These are phyloP conservation scores for Crax fasciolata DNA, from an alignment of 2,797 vertebrate species.

Conservation along the genomic window DNA sequence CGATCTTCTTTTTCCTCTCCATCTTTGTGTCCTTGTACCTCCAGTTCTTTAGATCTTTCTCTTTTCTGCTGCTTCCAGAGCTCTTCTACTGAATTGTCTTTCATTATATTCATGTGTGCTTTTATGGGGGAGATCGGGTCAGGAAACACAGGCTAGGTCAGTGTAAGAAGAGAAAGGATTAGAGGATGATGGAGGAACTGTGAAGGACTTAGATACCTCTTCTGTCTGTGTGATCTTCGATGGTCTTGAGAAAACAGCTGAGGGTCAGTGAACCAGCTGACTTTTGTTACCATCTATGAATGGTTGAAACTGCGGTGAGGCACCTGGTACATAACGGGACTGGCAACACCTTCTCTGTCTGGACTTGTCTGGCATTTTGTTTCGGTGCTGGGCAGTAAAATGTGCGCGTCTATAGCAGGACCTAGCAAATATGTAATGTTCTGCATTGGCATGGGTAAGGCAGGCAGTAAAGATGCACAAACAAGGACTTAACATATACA, in stretches of 20 bases:
- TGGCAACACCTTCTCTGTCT: background rate
- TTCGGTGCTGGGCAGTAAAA: background rate
- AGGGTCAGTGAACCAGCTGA: background rate
- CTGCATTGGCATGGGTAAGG: accelerated
- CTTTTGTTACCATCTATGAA: background rate
- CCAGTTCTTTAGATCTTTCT: background rate
- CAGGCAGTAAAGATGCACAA: background rate
- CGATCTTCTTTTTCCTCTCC: background rate
- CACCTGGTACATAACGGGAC: background rate
- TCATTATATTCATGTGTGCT: accelerated
- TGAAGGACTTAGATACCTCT: background rate
- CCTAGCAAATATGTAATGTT: accelerated
- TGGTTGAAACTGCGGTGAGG: background rate
- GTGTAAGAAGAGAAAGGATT: background rate
- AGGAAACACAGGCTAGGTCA: background rate
- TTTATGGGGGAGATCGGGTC: accelerated
- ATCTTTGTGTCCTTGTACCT: background rate
- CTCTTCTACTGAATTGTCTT: background rate
- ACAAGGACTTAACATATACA: background rate
- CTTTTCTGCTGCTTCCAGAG: background rate
- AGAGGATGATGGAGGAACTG: background rate
- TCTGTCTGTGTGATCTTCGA: background rate
- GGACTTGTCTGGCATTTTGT: background rate
- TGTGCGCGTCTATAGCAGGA: background rate
- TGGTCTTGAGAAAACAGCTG: background rate